Conservation (phyloP, 1,140 invertebrate genomes). For the Periplaneta americana region DNA sequence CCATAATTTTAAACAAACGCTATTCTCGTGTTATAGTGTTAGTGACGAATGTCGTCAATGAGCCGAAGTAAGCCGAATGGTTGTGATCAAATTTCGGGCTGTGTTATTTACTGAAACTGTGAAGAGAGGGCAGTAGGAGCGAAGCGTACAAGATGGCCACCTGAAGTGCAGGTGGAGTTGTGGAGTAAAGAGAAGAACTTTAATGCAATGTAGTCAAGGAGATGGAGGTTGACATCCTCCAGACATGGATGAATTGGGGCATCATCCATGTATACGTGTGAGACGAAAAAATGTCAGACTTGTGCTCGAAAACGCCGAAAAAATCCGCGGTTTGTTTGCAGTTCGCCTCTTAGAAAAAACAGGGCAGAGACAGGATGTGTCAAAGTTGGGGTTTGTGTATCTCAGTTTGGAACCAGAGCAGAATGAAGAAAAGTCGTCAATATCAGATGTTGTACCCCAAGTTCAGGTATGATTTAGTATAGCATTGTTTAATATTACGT, state of each 20-base stretch:
- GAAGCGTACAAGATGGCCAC: constrained; percentile 11
- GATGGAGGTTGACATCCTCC: constrained; percentile 7
- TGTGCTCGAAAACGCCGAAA: constrained; percentile 5
- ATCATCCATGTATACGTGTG: constrained; percentile 12
- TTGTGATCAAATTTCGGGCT: too few relatives aligned
- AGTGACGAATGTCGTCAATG: too few relatives aligned
- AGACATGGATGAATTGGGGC: constrained; percentile 12
- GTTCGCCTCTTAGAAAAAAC: constrained; percentile 4
- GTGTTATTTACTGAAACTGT: neutral
- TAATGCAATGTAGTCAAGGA: constrained; percentile 5
- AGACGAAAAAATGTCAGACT: constrained; percentile 1
- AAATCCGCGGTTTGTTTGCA: constrained; percentile 3
- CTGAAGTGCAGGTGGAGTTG: neutral
- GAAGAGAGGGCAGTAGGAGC: neutral
- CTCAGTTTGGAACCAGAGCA: neutral
- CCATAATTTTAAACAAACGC: too few relatives aligned
- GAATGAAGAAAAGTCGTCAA: neutral
- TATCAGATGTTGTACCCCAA: neutral
- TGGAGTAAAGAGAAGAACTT: neutral
- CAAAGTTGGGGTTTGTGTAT: constrained; percentile 4
- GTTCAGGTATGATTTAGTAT: neutral
- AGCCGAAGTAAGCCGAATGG: too few relatives aligned
- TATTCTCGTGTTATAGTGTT: too few relatives aligned
- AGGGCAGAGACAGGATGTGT: constrained; percentile 7
- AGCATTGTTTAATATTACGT: neutral